These are phyloP conservation scores for Drosophila prosaltans DNA, from an alignment of 1,140 invertebrate species.

Conservation along the genomic window DNA sequence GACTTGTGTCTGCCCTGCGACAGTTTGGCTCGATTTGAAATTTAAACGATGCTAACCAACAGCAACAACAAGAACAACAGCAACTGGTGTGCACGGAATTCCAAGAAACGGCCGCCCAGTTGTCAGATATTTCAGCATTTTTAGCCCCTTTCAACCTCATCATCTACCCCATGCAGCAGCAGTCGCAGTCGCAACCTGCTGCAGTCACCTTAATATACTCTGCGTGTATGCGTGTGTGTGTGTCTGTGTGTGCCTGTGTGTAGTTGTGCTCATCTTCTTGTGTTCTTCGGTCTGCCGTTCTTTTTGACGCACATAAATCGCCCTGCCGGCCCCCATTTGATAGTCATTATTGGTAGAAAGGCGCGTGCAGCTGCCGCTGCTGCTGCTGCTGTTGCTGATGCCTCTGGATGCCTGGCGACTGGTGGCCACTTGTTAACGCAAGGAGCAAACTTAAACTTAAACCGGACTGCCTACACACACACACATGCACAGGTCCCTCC, in stretches of 20 bases:
- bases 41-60: constrained; percentile 71
- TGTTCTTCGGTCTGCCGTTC: constrained; percentile 1
- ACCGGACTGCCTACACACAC: constrained; percentile 72
- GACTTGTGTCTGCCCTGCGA: constrained; percentile 61
- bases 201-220: constrained; percentile 5
- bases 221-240: background rate
- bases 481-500: no score
- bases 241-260: background rate
- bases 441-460: constrained; percentile 54
- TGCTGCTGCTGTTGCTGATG: no score
- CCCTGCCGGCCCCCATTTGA: constrained; percentile 73
- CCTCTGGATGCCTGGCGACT: constrained; percentile 19
- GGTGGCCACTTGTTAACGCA: constrained; percentile 77
- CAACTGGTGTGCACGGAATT: constrained; percentile 51
- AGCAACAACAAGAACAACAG: constrained; percentile 31
- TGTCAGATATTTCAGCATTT: constrained; percentile 35
- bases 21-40: constrained; percentile 77
- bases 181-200: constrained; percentile 1
- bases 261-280: background rate
- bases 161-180: background rate
- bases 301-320: constrained; percentile 75
- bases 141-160: constrained; percentile 14
- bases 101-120: constrained; percentile 74
- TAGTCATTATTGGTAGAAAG: constrained; percentile 72
- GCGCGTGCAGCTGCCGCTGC: constrained; percentile 69